These are phyloP conservation scores for Condylura cristata DNA, from an alignment of 2,113 vertebrate genomes.

Conservation along the genomic window DNA sequence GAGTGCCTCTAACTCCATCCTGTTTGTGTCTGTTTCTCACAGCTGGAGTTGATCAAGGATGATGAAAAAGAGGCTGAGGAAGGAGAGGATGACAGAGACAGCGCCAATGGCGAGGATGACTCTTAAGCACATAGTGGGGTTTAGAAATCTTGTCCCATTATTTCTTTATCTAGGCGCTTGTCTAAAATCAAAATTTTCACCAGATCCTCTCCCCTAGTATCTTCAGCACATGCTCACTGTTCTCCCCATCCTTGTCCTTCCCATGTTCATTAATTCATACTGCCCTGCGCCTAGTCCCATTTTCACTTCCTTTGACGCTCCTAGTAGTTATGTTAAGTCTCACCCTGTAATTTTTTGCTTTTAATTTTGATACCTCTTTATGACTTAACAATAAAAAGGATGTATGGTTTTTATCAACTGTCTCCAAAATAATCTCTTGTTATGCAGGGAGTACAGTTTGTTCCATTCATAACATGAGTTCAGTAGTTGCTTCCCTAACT, in stretches of 20 bases:
- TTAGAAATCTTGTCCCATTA: slow-evolving; percentile 70
- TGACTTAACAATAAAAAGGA: slow-evolving; percentile 85
- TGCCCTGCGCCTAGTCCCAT: slow-evolving; percentile 71
- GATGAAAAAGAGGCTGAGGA: slow-evolving; percentile 86
- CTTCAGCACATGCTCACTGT: slow-evolving; percentile 80
- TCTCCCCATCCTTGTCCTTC: slow-evolving; percentile 63
- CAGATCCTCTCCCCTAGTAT: slow-evolving; percentile 73
- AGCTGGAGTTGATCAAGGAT: slow-evolving; percentile 86
- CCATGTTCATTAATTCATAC: slow-evolving; percentile 77
- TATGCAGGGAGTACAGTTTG: slow-evolving; percentile 73
- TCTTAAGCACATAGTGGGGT: slow-evolving; percentile 80
- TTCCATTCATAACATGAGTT: slow-evolving; percentile 64
- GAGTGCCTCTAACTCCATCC: slow-evolving; percentile 73
- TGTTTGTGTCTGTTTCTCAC: slow-evolving; percentile 79
- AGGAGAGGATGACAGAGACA: slow-evolving; percentile 86
- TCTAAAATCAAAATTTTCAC: slow-evolving; percentile 77
- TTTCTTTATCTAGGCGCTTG: slow-evolving; percentile 75
- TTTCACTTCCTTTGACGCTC: slow-evolving; percentile 67
- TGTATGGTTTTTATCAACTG: slow-evolving; percentile 84
- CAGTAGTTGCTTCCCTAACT: slow-evolving; percentile 71
- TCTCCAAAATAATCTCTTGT: slow-evolving; percentile 76
- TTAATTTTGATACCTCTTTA: slow-evolving; percentile 87
- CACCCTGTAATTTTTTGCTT: slow-evolving; percentile 81
- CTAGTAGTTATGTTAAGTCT: slow-evolving; percentile 78
- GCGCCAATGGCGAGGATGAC: slow-evolving; percentile 85